Evolutionary conservation across 35 echinoderm and acorn worm species (phyloP).

Genomic region (Nesometra sesokonis): DNA sequence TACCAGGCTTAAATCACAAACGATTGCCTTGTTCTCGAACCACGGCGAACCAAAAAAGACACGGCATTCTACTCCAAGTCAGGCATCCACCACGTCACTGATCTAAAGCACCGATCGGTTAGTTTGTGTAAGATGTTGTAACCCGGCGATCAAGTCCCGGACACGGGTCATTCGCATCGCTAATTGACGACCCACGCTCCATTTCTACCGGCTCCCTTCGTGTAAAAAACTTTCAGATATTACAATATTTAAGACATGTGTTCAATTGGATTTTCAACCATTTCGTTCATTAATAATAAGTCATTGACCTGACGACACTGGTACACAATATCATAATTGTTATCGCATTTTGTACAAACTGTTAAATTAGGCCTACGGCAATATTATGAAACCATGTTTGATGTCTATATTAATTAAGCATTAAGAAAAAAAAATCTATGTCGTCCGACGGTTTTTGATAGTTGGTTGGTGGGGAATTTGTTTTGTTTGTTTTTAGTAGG

Average conservation of each 20-base stretch:
- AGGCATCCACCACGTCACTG: background rate
- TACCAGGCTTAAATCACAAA: background rate
- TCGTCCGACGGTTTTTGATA: no score
- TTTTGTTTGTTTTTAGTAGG: no score
- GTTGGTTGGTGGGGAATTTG: no score
- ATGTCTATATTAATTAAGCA: no score
- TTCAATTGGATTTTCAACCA: background rate
- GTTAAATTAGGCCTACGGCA: no score
- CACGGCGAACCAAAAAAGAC: background rate
- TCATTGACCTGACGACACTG: background rate
- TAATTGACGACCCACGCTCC: background rate
- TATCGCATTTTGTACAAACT: no score
- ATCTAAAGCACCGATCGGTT: background rate
- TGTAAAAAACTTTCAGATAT: background rate
- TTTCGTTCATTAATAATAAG: no score
- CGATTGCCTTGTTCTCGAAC: background rate
- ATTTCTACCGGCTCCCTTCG: background rate
- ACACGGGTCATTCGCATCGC: background rate
- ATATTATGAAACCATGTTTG: no score
- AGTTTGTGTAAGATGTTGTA: background rate
- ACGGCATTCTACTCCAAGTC: background rate
- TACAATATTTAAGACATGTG: background rate
- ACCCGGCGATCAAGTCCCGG: background rate
- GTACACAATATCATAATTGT: no score
- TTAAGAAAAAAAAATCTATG: no score